phyloP scores from a whole-genome alignment of 2,888 invertebrate species.

The Ditylenchus weischeri region DNA sequence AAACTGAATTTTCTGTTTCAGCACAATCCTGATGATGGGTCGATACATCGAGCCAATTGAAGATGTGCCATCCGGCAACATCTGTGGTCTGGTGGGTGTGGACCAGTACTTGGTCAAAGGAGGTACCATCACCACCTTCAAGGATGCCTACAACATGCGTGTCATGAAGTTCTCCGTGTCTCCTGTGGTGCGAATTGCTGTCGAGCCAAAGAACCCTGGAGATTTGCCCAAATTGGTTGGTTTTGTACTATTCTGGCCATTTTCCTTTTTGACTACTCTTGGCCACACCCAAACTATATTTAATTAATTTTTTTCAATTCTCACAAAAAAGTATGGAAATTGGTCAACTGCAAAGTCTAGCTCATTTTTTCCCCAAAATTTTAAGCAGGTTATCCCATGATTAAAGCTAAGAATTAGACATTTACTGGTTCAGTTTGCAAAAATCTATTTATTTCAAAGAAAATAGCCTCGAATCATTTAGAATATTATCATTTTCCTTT shows the following conservation, averaged over 20 bases:
- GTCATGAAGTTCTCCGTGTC: slow-evolving; percentile 99
- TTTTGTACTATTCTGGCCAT: no score
- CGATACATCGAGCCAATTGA: slow-evolving; percentile 98
- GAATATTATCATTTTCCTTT: no score
- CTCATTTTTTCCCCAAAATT: no score
- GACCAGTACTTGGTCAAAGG: slow-evolving; percentile 99
- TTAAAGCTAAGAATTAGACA: no score
- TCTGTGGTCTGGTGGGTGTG: slow-evolving; percentile 98
- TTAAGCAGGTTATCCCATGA: no score
- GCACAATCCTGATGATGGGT: slow-evolving; percentile 99
- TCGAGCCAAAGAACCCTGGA: slow-evolving; percentile 97
- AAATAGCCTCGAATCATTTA: no score
- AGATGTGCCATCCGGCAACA: slow-evolving; percentile 98
- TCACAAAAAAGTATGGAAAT: background rate
- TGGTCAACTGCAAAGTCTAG: no score
- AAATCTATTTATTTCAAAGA: no score
- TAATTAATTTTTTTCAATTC: background rate
- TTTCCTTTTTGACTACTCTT: no score
- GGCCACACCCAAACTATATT: background rate
- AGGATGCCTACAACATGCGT: slow-evolving; percentile 97
- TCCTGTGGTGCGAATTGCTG: slow-evolving; percentile 97
- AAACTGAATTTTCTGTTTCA: slow-evolving; percentile 38
- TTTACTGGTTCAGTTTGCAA: no score
- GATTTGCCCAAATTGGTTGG: slow-evolving; percentile 93
- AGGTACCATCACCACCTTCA: slow-evolving; percentile 96